phyloP scores from a whole-genome alignment of 2,797 vertebrate species.

The Caiman crocodilus region DNA sequence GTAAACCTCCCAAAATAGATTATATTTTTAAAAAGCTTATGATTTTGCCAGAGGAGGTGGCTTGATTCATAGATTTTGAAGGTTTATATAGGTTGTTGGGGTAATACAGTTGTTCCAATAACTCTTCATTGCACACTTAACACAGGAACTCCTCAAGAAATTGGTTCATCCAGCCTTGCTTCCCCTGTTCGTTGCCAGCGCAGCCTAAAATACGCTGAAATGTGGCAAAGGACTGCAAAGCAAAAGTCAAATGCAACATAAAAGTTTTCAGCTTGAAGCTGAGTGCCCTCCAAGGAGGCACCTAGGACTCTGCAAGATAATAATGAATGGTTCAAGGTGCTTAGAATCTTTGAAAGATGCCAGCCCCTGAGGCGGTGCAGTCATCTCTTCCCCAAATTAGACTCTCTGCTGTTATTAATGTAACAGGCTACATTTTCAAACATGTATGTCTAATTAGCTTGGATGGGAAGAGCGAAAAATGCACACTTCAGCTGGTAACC shows the following conservation, averaged over 20 bases:
- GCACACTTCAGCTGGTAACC: fast-evolving
- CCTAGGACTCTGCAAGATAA: not conserved
- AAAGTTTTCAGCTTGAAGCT: not conserved
- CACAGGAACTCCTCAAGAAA: not conserved
- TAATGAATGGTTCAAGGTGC: not conserved
- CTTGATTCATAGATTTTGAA: not conserved
- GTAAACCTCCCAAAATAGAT: not conserved
- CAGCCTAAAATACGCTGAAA: not conserved
- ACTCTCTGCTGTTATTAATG: not conserved
- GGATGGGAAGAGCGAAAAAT: not conserved
- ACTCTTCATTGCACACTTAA: not conserved
- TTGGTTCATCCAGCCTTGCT: not conserved
- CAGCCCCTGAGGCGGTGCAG: not conserved
- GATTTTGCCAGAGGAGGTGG: not conserved
- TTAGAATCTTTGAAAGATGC: not conserved
- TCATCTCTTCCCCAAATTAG: not conserved
- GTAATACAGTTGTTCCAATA: fast-evolving
- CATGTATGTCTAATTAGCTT: not conserved
- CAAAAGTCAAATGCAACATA: conserved; percentile 4
- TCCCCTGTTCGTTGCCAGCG: not conserved
- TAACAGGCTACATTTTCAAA: not conserved
- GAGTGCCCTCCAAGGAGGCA: not conserved
- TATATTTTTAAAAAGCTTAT: not conserved
- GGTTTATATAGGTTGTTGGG: not conserved
- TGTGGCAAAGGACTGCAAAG: not conserved